Conservation (phyloP, 2,888 invertebrate genomes). For the Drosophila aldrichi region DNA sequence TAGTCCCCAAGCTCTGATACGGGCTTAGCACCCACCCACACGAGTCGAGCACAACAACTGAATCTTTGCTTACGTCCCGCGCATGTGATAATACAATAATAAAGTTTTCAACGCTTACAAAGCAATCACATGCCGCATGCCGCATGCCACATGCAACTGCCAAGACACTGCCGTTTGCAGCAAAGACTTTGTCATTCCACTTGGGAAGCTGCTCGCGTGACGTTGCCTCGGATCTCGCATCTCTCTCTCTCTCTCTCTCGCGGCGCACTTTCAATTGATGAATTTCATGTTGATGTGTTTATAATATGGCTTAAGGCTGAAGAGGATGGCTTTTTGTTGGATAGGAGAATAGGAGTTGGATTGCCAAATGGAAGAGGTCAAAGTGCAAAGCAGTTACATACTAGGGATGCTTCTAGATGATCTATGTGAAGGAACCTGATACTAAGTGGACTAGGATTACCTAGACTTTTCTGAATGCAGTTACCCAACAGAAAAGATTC, state of each 20-base stretch:
- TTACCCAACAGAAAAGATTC: too few species aligned
- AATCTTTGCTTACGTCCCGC: constrained; percentile 38
- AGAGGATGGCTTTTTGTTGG: constrained; percentile 14
- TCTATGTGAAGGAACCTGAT: not conserved
- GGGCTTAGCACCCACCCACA: constrained; percentile 34
- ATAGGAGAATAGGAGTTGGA: too few species aligned
- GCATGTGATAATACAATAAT: constrained; percentile 65
- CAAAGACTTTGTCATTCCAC: constrained; percentile 63
- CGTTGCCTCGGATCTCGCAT: constrained; percentile 42
- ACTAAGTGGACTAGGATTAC: too few species aligned
- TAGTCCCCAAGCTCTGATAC: constrained; percentile 13
- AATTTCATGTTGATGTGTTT: constrained; percentile 59
- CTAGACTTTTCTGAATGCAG: too few species aligned
- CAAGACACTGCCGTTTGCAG: not conserved
- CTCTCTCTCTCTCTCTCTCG: constrained; percentile 29
- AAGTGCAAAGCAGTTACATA: not conserved
- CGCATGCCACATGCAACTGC: constrained; percentile 19
- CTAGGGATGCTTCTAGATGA: too few species aligned
- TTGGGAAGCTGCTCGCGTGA: constrained; percentile 50
- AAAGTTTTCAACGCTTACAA: constrained; percentile 69
- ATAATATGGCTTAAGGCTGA: constrained; percentile 40
- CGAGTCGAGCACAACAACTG: constrained; percentile 47
- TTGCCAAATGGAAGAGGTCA: not conserved
- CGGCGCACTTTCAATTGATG: constrained; percentile 56
- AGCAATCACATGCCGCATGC: constrained; percentile 44